A percentile compares a stretch with the other conserved stretches of the same genome.
These are phyloP conservation scores for Cremastinae sp. DNA, from an alignment of 2,888 invertebrate genomes.

Conservation along the genomic window DNA sequence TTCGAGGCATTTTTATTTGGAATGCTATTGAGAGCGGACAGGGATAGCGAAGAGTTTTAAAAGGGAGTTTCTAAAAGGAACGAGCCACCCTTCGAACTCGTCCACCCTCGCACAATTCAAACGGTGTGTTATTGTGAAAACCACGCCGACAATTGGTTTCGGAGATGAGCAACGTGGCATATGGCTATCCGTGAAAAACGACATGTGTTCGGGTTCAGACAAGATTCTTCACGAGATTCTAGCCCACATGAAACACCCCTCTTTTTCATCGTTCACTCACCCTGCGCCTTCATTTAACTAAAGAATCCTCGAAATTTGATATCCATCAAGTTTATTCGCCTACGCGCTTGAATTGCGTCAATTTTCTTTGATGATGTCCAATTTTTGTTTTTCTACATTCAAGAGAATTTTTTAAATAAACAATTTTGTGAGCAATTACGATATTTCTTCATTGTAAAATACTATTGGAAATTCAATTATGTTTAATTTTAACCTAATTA, in stretches of 20 bases:
- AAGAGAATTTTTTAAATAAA: no score
- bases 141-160: conserved; percentile 40
- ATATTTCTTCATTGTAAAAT: no score
- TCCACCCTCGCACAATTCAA: conserved; percentile 40
- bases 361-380: no score
- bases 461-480: no score
- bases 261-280: conserved; percentile 7
- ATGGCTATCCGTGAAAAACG: conserved; percentile 51
- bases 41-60: conserved; percentile 20
- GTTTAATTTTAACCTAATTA: no score
- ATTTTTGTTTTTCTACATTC: neutral
- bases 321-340: no score
- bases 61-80: conserved; percentile 1
- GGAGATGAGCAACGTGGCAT: conserved; percentile 50
- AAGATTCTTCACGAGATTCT: conserved; percentile 56
- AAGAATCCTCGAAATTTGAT: conserved; percentile 24
- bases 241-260: neutral
- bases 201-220: conserved; percentile 54
- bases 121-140: conserved; percentile 1
- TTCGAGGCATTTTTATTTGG: neutral
- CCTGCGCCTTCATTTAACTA: conserved; percentile 18
- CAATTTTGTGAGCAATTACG: no score
- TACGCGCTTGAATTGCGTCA: neutral
- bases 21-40: conserved; percentile 40
- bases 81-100: conserved; percentile 12